Percentiles rank a stretch among this genome's conserved stretches.
Evolutionary conservation across 2,113 vertebrate genomes (phyloP).

Genomic region (Crotalus tigris): DNA sequence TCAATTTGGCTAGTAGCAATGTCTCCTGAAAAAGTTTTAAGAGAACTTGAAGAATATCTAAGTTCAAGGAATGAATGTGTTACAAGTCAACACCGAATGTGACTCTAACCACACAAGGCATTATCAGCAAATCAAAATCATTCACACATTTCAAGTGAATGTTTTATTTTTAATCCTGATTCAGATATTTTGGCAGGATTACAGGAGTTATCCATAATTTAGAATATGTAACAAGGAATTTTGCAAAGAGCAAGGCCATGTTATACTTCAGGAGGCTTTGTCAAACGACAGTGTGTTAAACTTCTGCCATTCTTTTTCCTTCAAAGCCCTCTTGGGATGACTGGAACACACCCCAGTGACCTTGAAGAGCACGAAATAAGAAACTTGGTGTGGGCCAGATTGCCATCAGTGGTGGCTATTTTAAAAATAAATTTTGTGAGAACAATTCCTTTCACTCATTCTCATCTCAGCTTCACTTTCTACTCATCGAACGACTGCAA

Average conservation of each 20-base stretch:
- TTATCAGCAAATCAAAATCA: conserved; percentile 74
- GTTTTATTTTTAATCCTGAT: conserved; percentile 72
- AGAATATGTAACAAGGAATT: conserved; percentile 65
- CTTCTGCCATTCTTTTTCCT: conserved; percentile 69
- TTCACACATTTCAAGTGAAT: conserved; percentile 72
- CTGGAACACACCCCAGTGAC: conserved; percentile 62
- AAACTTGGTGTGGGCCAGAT: conserved; percentile 66
- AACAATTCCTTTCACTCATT: conserved; percentile 60
- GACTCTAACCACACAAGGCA: conserved; percentile 67
- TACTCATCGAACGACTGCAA: conserved; percentile 53
- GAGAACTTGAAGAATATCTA: conserved; percentile 58
- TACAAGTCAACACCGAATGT: conserved; percentile 68
- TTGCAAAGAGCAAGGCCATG: conserved; percentile 63
- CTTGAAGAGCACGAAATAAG: conserved; percentile 59
- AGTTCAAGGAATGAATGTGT: conserved; percentile 68
- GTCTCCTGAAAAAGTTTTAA: conserved; percentile 61
- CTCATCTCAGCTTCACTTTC: conserved; percentile 59
- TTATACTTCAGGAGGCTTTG: conserved; percentile 70
- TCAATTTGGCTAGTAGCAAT: conserved; percentile 25
- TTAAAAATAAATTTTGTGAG: conserved; percentile 71
- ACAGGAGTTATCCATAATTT: conserved; percentile 69
- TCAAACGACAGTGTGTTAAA: conserved; percentile 69
- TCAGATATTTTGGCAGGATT: conserved; percentile 70
- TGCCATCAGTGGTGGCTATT: conserved; percentile 66
- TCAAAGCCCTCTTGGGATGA: conserved; percentile 63